Conservation (phyloP, 1,140 invertebrate genomes). For the Drosophila sproati region DNA sequence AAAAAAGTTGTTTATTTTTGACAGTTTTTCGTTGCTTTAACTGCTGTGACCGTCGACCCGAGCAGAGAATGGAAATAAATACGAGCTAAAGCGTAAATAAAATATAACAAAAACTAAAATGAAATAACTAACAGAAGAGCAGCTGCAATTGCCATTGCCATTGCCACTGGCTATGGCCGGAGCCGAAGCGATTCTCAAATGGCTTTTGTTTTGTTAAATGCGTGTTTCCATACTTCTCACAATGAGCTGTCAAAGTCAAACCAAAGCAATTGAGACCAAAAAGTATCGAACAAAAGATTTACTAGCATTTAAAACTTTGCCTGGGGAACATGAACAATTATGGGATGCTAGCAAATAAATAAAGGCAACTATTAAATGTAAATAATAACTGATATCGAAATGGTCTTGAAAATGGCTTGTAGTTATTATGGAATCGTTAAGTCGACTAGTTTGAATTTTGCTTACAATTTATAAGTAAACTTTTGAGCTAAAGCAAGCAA, state of each 20-base stretch:
- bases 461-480: no score
- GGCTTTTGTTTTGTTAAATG: slow-evolving; percentile 43
- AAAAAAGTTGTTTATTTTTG: slow-evolving; percentile 33
- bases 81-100: slow-evolving; percentile 8
- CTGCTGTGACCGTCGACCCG: slow-evolving; percentile 38
- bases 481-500: no score
- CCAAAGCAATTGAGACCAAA: slow-evolving; percentile 10
- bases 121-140: no score
- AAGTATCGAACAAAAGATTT: slow-evolving; percentile 15
- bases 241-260: slow-evolving; percentile 41
- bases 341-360: slow-evolving; percentile 12
- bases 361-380: neutral
- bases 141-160: neutral
- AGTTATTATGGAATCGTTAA: no score
- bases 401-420: no score
- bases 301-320: slow-evolving; percentile 13
- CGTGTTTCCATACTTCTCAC: slow-evolving; percentile 30
- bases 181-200: slow-evolving; percentile 16
- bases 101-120: neutral
- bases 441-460: no score
- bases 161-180: slow-evolving; percentile 13
- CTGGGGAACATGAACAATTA: slow-evolving; percentile 12
- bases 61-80: slow-evolving; percentile 26
- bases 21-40: slow-evolving; percentile 25
- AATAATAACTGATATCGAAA: no score